Evolutionary conservation across 2,113 vertebrate genomes (phyloP).

Genomic region (Miniopterus natalensis): DNA sequence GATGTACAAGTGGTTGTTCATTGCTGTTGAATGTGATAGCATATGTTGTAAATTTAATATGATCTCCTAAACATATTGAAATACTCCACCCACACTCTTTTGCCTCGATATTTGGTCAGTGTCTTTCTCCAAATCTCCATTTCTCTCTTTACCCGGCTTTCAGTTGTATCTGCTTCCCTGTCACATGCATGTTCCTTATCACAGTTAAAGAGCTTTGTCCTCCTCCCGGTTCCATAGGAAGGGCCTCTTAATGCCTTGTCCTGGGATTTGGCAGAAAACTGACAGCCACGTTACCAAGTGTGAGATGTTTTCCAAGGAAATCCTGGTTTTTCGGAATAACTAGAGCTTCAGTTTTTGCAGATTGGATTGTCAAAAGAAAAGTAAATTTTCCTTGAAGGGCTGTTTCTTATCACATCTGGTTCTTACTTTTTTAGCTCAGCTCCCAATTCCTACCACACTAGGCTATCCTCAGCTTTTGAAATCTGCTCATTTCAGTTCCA

Average conservation of each 20-base stretch:
- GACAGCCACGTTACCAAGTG: not conserved
- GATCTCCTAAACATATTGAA: not conserved
- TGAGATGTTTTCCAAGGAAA: constrained; percentile 5
- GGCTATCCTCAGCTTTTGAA: constrained; percentile 28
- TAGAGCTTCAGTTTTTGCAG: not conserved
- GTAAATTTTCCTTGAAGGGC: not conserved
- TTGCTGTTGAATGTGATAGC: constrained; percentile 19
- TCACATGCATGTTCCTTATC: not conserved
- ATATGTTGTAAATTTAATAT: not conserved
- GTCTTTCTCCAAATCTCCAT: not conserved
- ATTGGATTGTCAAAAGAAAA: constrained; percentile 8
- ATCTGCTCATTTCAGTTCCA: not conserved
- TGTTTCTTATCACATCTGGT: not conserved
- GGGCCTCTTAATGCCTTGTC: not conserved
- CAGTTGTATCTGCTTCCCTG: not conserved
- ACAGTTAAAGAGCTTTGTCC: not conserved
- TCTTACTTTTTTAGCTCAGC: constrained; percentile 6
- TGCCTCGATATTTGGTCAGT: not conserved
- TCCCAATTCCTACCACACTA: not conserved
- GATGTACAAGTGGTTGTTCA: not conserved
- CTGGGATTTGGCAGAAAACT: constrained; percentile 23
- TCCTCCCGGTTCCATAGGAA: not conserved
- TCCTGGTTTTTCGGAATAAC: not conserved
- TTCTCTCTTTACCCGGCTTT: not conserved
- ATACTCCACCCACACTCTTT: not conserved